phyloP scores from a whole-genome alignment of 2,797 vertebrate genomes.

The Echiichthys vipera region DNA sequence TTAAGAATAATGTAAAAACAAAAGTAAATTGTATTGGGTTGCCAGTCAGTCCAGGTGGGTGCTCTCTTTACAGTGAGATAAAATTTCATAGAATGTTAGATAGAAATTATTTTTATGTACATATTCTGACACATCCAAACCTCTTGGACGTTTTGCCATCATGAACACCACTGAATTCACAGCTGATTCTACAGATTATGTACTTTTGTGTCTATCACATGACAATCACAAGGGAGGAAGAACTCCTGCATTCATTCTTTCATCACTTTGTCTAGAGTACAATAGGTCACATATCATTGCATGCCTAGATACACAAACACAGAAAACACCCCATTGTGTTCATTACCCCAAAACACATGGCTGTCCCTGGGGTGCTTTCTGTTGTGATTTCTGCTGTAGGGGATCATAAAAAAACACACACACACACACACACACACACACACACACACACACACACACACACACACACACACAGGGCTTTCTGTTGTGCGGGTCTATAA shows the following conservation, averaged over 20 bases:
- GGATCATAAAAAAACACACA: slow-evolving; percentile 50
- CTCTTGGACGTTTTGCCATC: neutral
- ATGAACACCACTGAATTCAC: neutral
- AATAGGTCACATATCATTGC: slow-evolving; percentile 68
- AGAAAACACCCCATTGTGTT: slow-evolving; percentile 67
- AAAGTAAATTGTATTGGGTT: neutral
- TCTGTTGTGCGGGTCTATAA: slow-evolving; percentile 47
- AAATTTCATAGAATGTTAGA: neutral
- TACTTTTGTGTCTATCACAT: slow-evolving; percentile 16
- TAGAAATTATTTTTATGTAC: neutral
- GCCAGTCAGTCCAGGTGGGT: neutral
- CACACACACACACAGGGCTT: slow-evolving; percentile 38
- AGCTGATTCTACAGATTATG: slow-evolving; percentile 5
- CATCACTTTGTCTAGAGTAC: slow-evolving; percentile 63
- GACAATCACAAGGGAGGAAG: slow-evolving; percentile 36
- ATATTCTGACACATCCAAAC: neutral
- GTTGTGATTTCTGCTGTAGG: slow-evolving; percentile 68
- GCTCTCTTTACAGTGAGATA: neutral
- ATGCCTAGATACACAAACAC: slow-evolving; percentile 69
- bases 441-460: slow-evolving; percentile 25
- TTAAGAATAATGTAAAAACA: neutral
- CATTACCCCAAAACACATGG: slow-evolving; percentile 70
- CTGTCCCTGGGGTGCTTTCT: slow-evolving; percentile 49
- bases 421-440: slow-evolving; percentile 10
- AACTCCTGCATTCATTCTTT: slow-evolving; percentile 47